Conservation (phyloP, 2,797 vertebrate species). For the Artibeus jamaicensis region DNA sequence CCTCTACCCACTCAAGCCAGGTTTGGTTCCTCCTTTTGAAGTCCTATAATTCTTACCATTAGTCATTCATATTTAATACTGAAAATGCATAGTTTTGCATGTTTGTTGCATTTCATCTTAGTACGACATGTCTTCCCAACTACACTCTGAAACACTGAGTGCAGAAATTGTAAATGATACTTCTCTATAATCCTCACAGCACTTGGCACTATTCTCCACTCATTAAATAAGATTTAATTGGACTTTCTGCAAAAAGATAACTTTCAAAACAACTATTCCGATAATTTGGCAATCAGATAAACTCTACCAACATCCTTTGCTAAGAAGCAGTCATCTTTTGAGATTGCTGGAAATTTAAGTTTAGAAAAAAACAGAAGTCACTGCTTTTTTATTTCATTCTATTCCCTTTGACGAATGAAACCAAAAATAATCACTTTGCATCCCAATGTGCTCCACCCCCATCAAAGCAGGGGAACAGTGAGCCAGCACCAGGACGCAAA, state of each 20-base stretch:
- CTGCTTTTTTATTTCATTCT: conserved; percentile 73
- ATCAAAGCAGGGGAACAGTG: conserved; percentile 41
- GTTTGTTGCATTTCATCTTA: conserved; percentile 58
- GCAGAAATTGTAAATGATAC: conserved; percentile 55
- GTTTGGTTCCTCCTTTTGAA: background rate
- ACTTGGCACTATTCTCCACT: conserved; percentile 54
- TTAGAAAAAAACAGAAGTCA: conserved; percentile 56
- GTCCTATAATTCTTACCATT: background rate
- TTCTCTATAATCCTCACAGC: conserved; percentile 55
- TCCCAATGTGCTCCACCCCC: conserved; percentile 67
- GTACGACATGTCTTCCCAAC: conserved; percentile 48
- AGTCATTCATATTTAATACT: background rate
- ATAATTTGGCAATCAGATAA: conserved; percentile 71
- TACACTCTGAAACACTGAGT: conserved; percentile 50
- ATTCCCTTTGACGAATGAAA: conserved; percentile 70
- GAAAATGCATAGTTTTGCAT: conserved; percentile 26
- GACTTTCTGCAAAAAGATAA: conserved; percentile 57
- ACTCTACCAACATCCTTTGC: conserved; percentile 55
- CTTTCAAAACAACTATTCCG: conserved; percentile 67
- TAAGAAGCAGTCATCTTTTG: conserved; percentile 64
- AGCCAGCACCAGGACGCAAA: conserved; percentile 61
- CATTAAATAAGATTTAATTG: conserved; percentile 68
- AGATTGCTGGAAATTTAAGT: conserved; percentile 66
- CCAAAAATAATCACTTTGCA: conserved; percentile 75
- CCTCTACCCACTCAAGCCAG: background rate